Percentiles rank a stretch among this genome's conserved stretches.
Conservation (phyloP, 2,113 vertebrate species). For the Ptilonorhynchus violaceus region DNA sequence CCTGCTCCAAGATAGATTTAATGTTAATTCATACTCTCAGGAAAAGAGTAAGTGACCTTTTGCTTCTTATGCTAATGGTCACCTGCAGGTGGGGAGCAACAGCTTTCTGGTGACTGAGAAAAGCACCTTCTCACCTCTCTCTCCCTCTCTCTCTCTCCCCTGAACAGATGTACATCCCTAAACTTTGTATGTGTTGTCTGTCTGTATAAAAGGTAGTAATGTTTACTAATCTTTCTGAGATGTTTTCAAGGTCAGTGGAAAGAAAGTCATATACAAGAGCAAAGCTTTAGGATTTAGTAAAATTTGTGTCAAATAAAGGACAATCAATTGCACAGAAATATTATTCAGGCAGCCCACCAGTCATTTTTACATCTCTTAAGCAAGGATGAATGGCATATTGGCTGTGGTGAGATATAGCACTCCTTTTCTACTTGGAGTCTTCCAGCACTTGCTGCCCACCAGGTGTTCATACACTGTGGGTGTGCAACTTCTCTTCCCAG, state of each 20-base stretch:
- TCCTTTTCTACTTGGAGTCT: not conserved
- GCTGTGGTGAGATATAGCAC: not conserved
- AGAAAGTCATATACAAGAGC: not conserved
- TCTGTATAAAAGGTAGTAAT: not conserved
- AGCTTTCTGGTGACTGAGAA: not conserved
- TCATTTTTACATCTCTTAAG: not conserved
- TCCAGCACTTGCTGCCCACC: not conserved
- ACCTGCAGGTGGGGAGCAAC: not conserved
- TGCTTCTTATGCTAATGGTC: not conserved
- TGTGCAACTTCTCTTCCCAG: not conserved
- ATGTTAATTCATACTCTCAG: not conserved
- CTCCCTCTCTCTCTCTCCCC: not conserved
- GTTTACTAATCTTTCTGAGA: not conserved
- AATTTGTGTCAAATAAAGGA: not conserved
- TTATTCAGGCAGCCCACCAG: not conserved
- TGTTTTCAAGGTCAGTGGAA: not conserved
- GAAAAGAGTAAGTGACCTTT: not conserved
- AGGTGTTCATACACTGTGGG: not conserved
- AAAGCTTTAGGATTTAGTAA: not conserved
- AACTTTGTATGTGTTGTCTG: not conserved
- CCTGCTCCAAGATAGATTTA: not conserved
- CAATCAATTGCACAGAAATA: not conserved
- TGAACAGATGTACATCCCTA: not conserved
- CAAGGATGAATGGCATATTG: not conserved
- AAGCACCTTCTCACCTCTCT: not conserved